Base-by-base conservation (phyloP, 2,888 invertebrate species). In the Drosophila prostipennis region DNA sequence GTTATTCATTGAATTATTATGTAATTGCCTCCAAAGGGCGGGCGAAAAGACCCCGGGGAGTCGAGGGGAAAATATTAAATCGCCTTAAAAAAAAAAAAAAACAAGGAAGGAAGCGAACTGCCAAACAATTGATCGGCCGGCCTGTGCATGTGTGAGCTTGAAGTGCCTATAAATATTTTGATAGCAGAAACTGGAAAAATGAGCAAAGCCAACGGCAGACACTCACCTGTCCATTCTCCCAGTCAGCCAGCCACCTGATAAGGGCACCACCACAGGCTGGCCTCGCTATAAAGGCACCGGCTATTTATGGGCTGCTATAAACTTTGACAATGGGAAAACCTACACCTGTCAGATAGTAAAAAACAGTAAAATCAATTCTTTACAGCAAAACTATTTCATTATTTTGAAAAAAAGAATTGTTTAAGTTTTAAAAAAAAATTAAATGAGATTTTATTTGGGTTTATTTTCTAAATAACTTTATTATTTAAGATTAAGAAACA, bases 1-100 rank as follows among this genome's bases (percentile, higher is more conserved):
- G 79, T 72, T 84, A 76, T 81, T 81, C 81, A 81, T 78, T 74
- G 72, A 87, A 84, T 81, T 67, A 85, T 77, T 75, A 73, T 74
- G 77, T 81, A 81, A 81, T 84, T 81, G 73, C 58, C 58, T 51
- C 59, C 48, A 42, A 40, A 72, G 74, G 11, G 78, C 72, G 56
- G 26, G 26, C 26, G 26, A 6, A 26, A 26, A 76, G 23, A 34
- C 40, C 56, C 43, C 46, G 37, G 40, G 32, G 42, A 40, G 26
- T 19, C 14, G 8, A 34, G 26, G 53, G 53, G 34, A 61, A 57
- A 46, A 71, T 53, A 60, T 63, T 72, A 76, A 85, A 76, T 75
- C 76, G 71, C 59, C 65, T 63, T 57, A 71, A 72, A 74, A 65
- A 36, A 57, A 65, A 36, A 57, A 63, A 19, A 19, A 19, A 3